Percentiles rank a stretch among this genome's conserved stretches.
Conservation (phyloP, 1,140 invertebrate genomes). For the Penaeus japonicus region DNA sequence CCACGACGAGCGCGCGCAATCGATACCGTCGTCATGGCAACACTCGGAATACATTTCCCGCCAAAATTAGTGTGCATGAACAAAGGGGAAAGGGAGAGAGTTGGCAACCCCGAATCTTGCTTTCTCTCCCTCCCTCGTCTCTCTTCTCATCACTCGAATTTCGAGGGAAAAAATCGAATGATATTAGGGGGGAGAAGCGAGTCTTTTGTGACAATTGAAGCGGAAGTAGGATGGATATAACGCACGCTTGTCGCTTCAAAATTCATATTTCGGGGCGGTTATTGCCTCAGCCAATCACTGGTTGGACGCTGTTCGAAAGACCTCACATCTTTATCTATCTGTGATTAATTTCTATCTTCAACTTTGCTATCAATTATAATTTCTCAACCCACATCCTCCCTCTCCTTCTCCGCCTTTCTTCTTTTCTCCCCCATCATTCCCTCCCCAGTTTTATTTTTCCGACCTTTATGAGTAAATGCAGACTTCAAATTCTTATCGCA, state of each 20-base stretch:
- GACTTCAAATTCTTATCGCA: not conserved
- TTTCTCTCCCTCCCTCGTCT: not conserved
- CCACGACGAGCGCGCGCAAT: slow-evolving; percentile 36
- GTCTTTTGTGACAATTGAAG: too few relatives aligned
- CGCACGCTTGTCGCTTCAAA: too few relatives aligned
- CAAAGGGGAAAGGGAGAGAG: not conserved
- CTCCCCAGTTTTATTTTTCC: not conserved
- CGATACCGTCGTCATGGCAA: slow-evolving; percentile 37
- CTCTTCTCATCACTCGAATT: not conserved
- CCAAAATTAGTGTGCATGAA: slow-evolving; percentile 13
- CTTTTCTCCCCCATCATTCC: not conserved
- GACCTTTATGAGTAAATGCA: not conserved
- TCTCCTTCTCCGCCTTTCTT: not conserved
- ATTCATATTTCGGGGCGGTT: too few relatives aligned
- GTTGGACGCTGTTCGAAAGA: too few relatives aligned
- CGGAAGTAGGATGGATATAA: too few relatives aligned
- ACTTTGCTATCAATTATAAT: not conserved
- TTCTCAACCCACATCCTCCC: not conserved
- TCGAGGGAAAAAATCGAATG: not conserved
- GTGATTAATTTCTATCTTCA: not conserved
- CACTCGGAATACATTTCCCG: slow-evolving; percentile 35
- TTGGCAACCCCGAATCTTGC: not conserved
- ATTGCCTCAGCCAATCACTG: too few relatives aligned
- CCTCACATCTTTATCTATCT: too few relatives aligned
- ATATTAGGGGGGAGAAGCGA: too few relatives aligned